Percentiles rank a stretch among this genome's conserved stretches.
Conservation (phyloP, 2,113 vertebrate genomes). For the Scophthalmus maximus region DNA sequence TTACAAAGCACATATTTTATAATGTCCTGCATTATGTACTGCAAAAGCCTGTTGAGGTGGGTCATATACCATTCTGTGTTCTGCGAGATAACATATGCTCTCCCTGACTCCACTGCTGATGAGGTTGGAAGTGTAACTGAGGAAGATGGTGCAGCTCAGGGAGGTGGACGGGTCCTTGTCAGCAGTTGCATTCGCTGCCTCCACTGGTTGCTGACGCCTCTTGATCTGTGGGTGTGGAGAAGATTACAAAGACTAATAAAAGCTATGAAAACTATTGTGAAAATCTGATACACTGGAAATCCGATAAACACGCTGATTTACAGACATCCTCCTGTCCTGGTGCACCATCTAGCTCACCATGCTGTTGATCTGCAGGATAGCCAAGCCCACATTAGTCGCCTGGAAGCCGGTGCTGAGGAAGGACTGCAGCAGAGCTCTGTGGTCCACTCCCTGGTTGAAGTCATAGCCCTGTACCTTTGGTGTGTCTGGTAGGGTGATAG, state of each 20-base stretch:
- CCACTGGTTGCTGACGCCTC: background rate
- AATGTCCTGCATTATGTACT: no score
- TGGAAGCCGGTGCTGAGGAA: background rate
- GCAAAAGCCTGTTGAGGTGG: background rate
- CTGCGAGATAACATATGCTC: background rate
- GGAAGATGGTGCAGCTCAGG: background rate
- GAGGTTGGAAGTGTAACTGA: background rate
- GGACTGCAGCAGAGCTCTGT: background rate
- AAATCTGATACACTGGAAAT: background rate
- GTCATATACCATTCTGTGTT: background rate
- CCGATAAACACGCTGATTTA: background rate
- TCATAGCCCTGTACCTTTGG: background rate
- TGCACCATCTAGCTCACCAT: background rate
- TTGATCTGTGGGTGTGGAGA: background rate
- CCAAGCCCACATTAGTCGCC: background rate
- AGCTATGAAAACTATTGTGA: background rate
- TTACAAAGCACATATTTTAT: no score
- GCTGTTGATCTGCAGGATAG: background rate
- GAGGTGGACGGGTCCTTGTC: background rate
- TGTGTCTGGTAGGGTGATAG: background rate
- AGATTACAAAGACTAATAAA: background rate
- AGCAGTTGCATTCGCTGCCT: background rate
- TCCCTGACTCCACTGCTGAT: slow-evolving; percentile 1
- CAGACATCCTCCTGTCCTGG: background rate
- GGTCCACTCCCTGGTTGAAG: background rate